Evolutionary conservation across 2,888 invertebrate genomes (phyloP), one percentile per base, ranked within the genome.

Genomic region (Neocrepidodera transversa): DNA sequence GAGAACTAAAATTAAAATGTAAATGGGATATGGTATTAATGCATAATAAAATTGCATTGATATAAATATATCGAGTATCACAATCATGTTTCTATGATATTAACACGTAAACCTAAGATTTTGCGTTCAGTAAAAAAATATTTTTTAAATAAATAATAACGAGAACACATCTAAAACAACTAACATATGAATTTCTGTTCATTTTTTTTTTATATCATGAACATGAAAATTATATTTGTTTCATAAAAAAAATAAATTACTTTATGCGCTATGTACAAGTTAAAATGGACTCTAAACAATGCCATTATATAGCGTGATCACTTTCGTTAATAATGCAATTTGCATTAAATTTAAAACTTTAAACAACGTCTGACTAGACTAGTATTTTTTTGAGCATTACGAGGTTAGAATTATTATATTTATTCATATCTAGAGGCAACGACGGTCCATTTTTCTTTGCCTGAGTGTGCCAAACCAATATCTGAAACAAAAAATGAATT

Each of bases 381-480:
- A 86, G 79, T 70, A 82, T 82, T 68, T 82, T 76, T 72, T 83
- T 84, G 68, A 88, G 81, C 69, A 77, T 76, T 63, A 84, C 80
- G 72, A 88, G 80, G 80, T 88, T 88, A 68, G 88, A 86, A 68
- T 83, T 80, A 68, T 82, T 82, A 75, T 86, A 86, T 68, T 83
- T 82, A 56, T 80, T 76, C 62, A 74, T 68, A 72, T 87, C 84
- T 54, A 88, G 71, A 38, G 82, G 73, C 63, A 81, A 79, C 53
- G 87, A 86, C 17, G 85, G 83, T 66, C 83, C 83, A 76, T 87
- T 88, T 72, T 85, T 87, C 75, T 87, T 87, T 1, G 88, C 86
- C 79, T 89, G 89, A 45, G 89, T 89, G 73, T 89, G 89, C 89
- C 89, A 89, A 28, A 88, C 88, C 63, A 88, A 80, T 67, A 89